These are phyloP conservation scores for Podilymbus podiceps DNA, from an alignment of 2,113 vertebrate species.

Conservation along the genomic window DNA sequence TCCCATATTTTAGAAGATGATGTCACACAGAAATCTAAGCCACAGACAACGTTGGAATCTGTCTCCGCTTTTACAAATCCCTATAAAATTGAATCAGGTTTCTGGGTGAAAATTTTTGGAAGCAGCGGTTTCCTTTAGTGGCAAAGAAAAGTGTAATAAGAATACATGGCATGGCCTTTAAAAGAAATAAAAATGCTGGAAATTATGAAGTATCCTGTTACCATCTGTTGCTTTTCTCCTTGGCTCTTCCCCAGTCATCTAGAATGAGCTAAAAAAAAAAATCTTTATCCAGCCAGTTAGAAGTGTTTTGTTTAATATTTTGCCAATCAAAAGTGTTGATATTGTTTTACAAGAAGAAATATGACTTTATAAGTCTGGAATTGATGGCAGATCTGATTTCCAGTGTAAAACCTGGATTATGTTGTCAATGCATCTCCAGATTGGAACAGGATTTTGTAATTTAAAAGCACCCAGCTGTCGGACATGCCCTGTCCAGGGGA, in stretches of 20 bases:
- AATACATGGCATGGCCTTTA: not conserved
- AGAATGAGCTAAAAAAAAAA: constrained; percentile 27
- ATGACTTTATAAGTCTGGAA: constrained; percentile 65
- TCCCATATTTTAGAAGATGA: constrained; percentile 37
- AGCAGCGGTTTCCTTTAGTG: constrained; percentile 34
- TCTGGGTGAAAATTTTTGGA: constrained; percentile 49
- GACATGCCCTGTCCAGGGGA: not conserved
- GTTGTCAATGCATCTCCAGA: not conserved
- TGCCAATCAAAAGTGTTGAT: constrained; percentile 37
- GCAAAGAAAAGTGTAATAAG: not conserved
- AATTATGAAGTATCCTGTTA: constrained; percentile 27
- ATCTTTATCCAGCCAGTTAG: not conserved
- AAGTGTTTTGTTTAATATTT: not conserved
- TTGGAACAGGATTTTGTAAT: not conserved
- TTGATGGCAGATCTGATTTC: constrained; percentile 14
- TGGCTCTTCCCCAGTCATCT: constrained; percentile 22
- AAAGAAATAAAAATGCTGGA: constrained; percentile 42
- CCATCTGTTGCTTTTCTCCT: constrained; percentile 44
- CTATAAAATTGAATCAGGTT: constrained; percentile 10
- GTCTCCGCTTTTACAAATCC: constrained; percentile 8
- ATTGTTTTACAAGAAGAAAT: constrained; percentile 60
- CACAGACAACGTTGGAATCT: constrained; percentile 7
- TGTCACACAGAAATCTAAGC: constrained; percentile 24
- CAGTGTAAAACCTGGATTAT: not conserved
- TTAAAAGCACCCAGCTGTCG: not conserved